Base-by-base conservation (phyloP, 2,113 vertebrate genomes). In the Crotalus horridus region DNA sequence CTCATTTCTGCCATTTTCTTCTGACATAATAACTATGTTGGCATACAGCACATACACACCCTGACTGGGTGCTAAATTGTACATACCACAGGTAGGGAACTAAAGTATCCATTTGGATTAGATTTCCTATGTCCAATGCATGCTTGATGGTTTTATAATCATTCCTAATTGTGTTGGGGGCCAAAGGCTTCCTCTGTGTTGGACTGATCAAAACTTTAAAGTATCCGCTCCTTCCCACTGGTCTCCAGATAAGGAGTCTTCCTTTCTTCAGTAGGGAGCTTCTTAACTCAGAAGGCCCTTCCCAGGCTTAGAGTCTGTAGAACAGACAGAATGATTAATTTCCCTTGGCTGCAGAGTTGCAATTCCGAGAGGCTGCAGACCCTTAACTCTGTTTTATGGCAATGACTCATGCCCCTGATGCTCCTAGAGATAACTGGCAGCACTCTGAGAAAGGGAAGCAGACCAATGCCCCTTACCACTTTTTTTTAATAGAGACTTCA, bases 251-350 rank as follows among this genome's bases (percentile, higher is more conserved):
- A 59, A 87, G 24, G 13, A 85, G 26, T 26, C 48, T 23, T 85
- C 39, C 48, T 6, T 17, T 61, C 20, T 56, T 51, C 6, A 86
- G 51, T 24, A 86, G 64, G 24, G 64, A 88, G 55, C 24, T 64
- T 53, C n/a, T 85, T 48, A 86, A 87, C 26, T 86, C 10, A 33
- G 87, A 91, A 86, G 81, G 17, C 69, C 46, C 55, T 85, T 85
- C 90, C n/a, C 90, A 91, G 74, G n/a, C 26, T 26, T 24, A 58
- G 93, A 93, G 90, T 90, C 61, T n/a, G 26, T 56, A 20, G 58
- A 88, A 90, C 6, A 90, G 93, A 87, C 90, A 89, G 81, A 43
- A 87, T 86, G 95, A 94, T 95, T 86, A 6, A 93, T 95, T 92
- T 93, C 43, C 86, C 59, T 54, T 69, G 4, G 93, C 11, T 8